Evolutionary conservation across 2,797 vertebrate species (phyloP).

Genomic region (Anabas testudineus): DNA sequence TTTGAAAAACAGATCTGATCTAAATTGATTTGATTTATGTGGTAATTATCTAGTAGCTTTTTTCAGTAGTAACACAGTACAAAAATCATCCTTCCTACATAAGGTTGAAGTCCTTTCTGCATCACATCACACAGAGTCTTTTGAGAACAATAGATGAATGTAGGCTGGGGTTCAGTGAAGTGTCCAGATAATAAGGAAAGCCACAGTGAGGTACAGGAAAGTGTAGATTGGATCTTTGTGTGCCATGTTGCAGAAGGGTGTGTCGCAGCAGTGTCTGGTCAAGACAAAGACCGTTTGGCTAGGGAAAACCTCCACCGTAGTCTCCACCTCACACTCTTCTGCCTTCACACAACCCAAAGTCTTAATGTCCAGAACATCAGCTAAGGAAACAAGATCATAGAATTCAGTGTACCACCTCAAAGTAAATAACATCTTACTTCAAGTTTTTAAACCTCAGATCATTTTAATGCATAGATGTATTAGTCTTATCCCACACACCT

Average conservation of each 20-base stretch:
- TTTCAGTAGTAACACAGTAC: constrained; percentile 13
- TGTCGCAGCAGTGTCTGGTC: constrained; percentile 80
- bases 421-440: not conserved
- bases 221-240: constrained; percentile 16
- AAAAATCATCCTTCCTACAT: constrained; percentile 27
- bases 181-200: constrained; percentile 39
- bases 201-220: constrained; percentile 44
- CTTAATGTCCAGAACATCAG: constrained; percentile 73
- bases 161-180: constrained; percentile 31
- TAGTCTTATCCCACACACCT: constrained; percentile 61
- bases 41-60: constrained; percentile 11
- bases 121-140: constrained; percentile 30
- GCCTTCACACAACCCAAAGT: constrained; percentile 72
- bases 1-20: constrained; percentile 10
- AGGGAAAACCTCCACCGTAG: constrained; percentile 52
- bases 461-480: not conserved
- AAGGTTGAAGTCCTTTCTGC: constrained; percentile 33
- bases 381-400: constrained; percentile 47
- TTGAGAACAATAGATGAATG: constrained; percentile 29
- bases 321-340: constrained; percentile 68
- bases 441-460: not conserved
- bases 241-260: constrained; percentile 77
- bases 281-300: constrained; percentile 74
- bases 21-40: not conserved
- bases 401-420: not conserved